phyloP scores from a whole-genome alignment of 2,113 vertebrate species.

The Melanerpes formicivorus region DNA sequence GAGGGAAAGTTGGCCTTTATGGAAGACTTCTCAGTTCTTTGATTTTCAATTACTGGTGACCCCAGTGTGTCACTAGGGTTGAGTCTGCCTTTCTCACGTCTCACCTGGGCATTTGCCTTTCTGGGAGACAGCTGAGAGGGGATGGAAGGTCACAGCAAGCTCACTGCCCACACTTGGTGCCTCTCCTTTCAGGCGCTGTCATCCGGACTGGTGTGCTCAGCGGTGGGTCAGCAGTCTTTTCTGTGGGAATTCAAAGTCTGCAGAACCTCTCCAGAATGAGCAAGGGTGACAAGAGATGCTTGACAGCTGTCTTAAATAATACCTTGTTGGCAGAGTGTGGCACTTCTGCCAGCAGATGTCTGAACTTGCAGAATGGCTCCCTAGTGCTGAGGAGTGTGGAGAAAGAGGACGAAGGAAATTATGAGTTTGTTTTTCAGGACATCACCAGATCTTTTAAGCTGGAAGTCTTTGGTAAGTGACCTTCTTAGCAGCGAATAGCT shows the following conservation, averaged over 20 bases:
- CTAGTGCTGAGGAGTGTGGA: slow-evolving; percentile 29
- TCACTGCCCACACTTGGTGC: neutral
- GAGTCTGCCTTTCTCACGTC: neutral
- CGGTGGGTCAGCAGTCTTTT: neutral
- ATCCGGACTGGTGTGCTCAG: neutral
- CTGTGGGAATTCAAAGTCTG: slow-evolving; percentile 35
- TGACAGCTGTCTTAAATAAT: neutral
- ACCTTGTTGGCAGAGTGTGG: neutral
- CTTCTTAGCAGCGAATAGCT: neutral
- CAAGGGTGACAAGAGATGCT: neutral
- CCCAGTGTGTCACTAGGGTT: neutral
- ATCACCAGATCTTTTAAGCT: neutral
- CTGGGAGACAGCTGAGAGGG: neutral
- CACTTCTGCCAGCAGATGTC: neutral
- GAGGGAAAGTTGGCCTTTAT: neutral
- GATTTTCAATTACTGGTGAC: neutral
- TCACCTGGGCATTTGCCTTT: neutral
- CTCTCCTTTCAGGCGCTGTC: slow-evolving; percentile 35
- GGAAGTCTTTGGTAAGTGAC: slow-evolving; percentile 59
- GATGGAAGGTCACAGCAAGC: neutral
- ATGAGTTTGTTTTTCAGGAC: slow-evolving; percentile 1
- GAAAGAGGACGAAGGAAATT: slow-evolving; percentile 37
- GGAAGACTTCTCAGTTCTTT: neutral
- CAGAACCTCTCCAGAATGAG: slow-evolving; percentile 21
- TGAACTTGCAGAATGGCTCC: slow-evolving; percentile 32